Conservation (phyloP, 2,888 invertebrate genomes). For the Lamellibrachia columna region DNA sequence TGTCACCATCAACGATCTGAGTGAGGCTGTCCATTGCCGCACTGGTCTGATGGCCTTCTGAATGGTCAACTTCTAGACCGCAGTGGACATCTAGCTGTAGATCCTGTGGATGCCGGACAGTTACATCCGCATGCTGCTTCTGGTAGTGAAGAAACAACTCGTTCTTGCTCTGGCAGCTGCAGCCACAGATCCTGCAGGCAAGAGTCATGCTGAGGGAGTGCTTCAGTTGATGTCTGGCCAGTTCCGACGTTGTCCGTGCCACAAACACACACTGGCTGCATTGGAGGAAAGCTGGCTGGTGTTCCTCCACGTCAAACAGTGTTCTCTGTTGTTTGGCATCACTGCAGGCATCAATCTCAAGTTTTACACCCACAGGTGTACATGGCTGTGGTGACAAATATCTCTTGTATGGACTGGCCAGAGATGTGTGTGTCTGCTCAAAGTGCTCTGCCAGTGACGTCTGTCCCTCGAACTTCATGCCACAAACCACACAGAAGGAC, state of each 20-base stretch:
- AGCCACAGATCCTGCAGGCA: slow-evolving; percentile 62
- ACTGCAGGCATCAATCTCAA: slow-evolving; percentile 39
- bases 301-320: not conserved
- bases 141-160: slow-evolving; percentile 63
- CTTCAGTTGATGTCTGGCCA: slow-evolving; percentile 63
- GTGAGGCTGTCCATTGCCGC: not conserved
- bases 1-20: slow-evolving; percentile 8
- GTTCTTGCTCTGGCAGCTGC: slow-evolving; percentile 64
- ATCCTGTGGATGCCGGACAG: slow-evolving; percentile 38
- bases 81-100: not conserved
- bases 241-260: slow-evolving; percentile 62
- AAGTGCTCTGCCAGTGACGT: slow-evolving; percentile 65
- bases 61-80: not conserved
- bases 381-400: not conserved
- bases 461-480: slow-evolving; percentile 64
- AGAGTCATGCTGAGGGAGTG: slow-evolving; percentile 62
- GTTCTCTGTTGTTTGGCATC: not conserved
- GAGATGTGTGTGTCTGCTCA: slow-evolving; percentile 58
- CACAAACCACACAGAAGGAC: slow-evolving; percentile 40
- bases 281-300: slow-evolving; percentile 50
- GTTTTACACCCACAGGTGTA: not conserved
- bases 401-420: slow-evolving; percentile 60
- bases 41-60: not conserved
- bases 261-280: slow-evolving; percentile 63
- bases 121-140: slow-evolving; percentile 50